Evolutionary conservation across 2,113 vertebrate species (phyloP).

Genomic region (Cricetomys ansorgei): DNA sequence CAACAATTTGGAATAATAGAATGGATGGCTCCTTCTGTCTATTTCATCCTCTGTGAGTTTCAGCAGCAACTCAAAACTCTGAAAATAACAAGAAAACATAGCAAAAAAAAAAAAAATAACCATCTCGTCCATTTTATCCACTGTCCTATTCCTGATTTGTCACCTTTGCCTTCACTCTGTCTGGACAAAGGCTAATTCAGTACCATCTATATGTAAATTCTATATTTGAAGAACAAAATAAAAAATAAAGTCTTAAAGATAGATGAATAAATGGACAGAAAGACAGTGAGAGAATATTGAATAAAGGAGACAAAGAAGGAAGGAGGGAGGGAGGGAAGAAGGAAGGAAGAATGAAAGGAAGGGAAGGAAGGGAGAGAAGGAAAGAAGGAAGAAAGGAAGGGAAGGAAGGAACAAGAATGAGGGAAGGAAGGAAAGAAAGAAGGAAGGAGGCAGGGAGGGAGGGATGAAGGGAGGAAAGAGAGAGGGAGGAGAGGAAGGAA

Average conservation of each 20-base stretch:
- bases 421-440: background rate
- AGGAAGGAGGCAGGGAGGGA: no score
- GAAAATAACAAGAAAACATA: background rate
- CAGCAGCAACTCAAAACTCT: constrained; percentile 33
- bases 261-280: background rate
- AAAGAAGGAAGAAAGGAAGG: no score
- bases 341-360: background rate
- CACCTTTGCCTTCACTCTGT: background rate
- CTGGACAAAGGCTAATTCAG: background rate
- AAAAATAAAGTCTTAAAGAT: background rate
- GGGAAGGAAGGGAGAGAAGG: no score
- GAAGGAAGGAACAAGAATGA: no score
- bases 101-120: background rate
- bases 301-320: background rate
- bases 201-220: background rate
- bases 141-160: background rate
- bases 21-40: background rate
- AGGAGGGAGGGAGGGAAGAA: background rate
- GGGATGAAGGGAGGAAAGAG: background rate
- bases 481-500: background rate
- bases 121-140: background rate
- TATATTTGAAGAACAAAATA: background rate
- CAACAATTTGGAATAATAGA: constrained; percentile 59
- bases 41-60: background rate
- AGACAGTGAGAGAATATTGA: background rate